Evolutionary conservation across 1,140 invertebrate genomes (phyloP).

Genomic region (Ectropis grisescens): DNA sequence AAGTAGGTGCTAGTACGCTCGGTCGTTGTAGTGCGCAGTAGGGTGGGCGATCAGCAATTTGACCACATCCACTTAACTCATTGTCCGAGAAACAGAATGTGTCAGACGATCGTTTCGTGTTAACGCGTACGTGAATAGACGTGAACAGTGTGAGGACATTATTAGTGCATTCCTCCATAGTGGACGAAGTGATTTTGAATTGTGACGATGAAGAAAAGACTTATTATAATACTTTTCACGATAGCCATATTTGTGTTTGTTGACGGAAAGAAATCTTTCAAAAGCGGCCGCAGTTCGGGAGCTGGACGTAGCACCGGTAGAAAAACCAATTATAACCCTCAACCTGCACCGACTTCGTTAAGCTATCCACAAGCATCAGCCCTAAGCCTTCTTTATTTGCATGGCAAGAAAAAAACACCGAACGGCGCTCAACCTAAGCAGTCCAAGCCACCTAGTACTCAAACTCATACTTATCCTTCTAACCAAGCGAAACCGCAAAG

Average conservation of each 20-base stretch:
- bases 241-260: slow-evolving; percentile 13
- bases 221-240: slow-evolving; percentile 9
- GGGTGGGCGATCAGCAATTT: slow-evolving; percentile 33
- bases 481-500: too few species aligned
- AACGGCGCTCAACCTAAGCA: slow-evolving; percentile 51
- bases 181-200: too few species aligned
- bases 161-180: too few species aligned
- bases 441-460: slow-evolving; percentile 21
- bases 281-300: slow-evolving; percentile 33
- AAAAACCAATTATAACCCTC: slow-evolving; percentile 35
- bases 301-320: slow-evolving; percentile 35
- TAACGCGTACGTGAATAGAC: too few species aligned
- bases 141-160: too few species aligned
- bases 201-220: slow-evolving; percentile 10
- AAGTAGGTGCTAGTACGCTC: too few species aligned
- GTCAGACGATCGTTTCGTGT: slow-evolving; percentile 12
- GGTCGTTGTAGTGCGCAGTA: slow-evolving; percentile 13
- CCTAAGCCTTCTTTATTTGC: slow-evolving; percentile 47
- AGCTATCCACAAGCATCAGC: slow-evolving; percentile 45
- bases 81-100: slow-evolving; percentile 43
- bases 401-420: slow-evolving; percentile 51
- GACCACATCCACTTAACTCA: slow-evolving; percentile 13
- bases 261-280: slow-evolving; percentile 40
- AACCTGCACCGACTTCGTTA: slow-evolving; percentile 48
- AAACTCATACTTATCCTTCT: slow-evolving; percentile 47